Evolutionary conservation across 2,797 vertebrate genomes (phyloP).

Genomic region (Coracias cyanogaster): DNA sequence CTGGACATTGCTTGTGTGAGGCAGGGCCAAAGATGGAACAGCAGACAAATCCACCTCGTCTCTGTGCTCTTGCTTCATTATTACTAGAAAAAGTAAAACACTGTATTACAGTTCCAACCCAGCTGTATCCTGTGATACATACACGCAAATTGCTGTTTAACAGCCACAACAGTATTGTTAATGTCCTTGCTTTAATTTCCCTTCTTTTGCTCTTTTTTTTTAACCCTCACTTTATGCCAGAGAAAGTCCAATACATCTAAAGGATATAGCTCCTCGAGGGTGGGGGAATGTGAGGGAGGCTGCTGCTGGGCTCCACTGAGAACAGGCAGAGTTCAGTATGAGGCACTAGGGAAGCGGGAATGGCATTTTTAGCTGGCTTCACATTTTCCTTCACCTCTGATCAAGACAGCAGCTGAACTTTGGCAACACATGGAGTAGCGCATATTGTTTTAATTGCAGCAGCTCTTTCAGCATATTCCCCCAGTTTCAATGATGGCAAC

Average conservation of each 20-base stretch:
- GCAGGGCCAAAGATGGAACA: constrained; percentile 82
- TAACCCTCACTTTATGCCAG: background rate
- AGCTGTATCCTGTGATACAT: background rate
- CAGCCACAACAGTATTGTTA: background rate
- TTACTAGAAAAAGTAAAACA: constrained; percentile 80
- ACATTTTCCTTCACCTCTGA: background rate
- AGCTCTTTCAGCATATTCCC: background rate
- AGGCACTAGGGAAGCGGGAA: background rate
- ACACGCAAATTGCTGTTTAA: background rate
- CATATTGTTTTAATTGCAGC: background rate
- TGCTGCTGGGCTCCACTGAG: background rate
- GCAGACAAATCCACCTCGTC: constrained; percentile 91
- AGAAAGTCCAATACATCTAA: background rate
- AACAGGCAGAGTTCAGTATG: background rate
- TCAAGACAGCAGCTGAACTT: background rate
- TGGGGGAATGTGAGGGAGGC: fast-evolving
- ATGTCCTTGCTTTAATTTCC: background rate
- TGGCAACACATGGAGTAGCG: background rate
- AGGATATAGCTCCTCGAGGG: background rate
- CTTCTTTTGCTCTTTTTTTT: background rate
- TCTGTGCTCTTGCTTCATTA: constrained; percentile 95
- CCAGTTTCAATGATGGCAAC: background rate
- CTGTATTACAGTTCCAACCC: background rate
- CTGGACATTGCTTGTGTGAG: constrained; percentile 80
- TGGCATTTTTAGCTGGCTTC: background rate